Percentiles rank a stretch among this genome's conserved stretches.
Evolutionary conservation across 2,888 invertebrate species (phyloP).

Genomic region (Zootermopsis nevadensis): DNA sequence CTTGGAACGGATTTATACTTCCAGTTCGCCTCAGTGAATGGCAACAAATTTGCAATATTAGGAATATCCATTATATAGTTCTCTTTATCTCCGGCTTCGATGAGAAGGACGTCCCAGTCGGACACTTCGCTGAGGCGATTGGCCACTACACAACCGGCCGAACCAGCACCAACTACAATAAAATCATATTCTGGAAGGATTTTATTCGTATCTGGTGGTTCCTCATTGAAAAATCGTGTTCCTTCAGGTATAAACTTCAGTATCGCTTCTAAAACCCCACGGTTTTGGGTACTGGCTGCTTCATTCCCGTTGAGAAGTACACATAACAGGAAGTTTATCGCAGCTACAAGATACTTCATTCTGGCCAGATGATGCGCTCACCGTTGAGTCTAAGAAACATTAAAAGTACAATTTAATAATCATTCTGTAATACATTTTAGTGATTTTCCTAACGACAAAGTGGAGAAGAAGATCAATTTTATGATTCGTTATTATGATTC

Average conservation of each 20-base stretch:
- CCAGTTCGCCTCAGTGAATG: slow-evolving; percentile 27
- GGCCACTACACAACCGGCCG: slow-evolving; percentile 31
- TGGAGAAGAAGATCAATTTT: no score
- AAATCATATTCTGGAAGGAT: slow-evolving; percentile 33
- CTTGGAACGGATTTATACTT: slow-evolving; percentile 18
- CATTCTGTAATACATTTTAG: no score
- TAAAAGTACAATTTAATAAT: no score
- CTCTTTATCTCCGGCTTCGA: slow-evolving; percentile 39
- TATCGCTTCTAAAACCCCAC: not conserved
- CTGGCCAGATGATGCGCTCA: no score
- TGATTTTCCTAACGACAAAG: no score
- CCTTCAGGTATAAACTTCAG: slow-evolving; percentile 13
- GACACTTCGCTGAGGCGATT: slow-evolving; percentile 19
- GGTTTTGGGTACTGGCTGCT: no score
- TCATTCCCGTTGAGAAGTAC: no score
- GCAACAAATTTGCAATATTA: not conserved
- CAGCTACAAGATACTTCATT: no score
- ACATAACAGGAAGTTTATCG: no score
- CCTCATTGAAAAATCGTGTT: not conserved
- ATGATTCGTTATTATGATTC: no score
- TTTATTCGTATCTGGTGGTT: not conserved
- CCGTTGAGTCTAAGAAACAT: no score
- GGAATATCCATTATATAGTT: slow-evolving; percentile 37
- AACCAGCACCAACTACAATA: slow-evolving; percentile 34
- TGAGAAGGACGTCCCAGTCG: slow-evolving; percentile 35